A percentile compares a stretch with the other conserved stretches of the same genome.
These are phyloP conservation scores for Crossocerus cetratus DNA, from an alignment of 2,888 invertebrate species.

Conservation along the genomic window DNA sequence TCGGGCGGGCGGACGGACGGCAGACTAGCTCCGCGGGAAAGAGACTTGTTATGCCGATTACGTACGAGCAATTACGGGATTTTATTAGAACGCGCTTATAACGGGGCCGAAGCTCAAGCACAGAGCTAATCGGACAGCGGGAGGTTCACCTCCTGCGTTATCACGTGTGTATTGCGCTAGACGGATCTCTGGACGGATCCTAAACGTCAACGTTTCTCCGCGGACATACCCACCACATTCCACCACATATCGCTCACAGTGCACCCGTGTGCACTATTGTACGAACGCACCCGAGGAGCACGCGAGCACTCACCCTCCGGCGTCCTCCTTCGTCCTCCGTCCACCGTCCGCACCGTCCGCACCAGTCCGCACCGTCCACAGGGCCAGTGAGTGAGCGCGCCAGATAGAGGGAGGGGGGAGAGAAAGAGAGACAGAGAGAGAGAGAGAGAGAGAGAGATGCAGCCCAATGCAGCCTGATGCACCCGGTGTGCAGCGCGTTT, in stretches of 20 bases:
- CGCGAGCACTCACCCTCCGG: background rate
- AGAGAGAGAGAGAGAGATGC: background rate
- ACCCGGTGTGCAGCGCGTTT: background rate
- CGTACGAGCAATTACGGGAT: background rate
- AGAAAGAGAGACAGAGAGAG: no score
- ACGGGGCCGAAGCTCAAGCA: background rate
- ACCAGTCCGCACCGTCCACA: no score
- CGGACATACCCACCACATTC: no score
- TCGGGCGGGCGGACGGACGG: conserved; percentile 12
- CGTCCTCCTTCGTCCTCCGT: background rate
- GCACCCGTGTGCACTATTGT: conserved; percentile 18
- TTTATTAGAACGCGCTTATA: conserved; percentile 10
- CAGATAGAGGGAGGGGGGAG: no score
- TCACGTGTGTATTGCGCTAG: conserved; percentile 36
- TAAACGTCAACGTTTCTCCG: conserved; percentile 38
- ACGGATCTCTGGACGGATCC: background rate
- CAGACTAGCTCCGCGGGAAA: conserved; percentile 27
- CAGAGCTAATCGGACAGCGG: conserved; percentile 14
- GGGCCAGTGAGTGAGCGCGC: no score
- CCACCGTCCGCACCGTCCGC: no score
- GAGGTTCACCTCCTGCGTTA: conserved; percentile 22
- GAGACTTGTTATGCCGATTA: conserved; percentile 18
- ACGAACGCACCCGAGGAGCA: conserved; percentile 35
- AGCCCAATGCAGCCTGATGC: conserved; percentile 1
- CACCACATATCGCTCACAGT: background rate